These are phyloP conservation scores for Pseudococcus jackbeardsleyi DNA, from an alignment of 2,888 invertebrate genomes.

Conservation along the genomic window DNA sequence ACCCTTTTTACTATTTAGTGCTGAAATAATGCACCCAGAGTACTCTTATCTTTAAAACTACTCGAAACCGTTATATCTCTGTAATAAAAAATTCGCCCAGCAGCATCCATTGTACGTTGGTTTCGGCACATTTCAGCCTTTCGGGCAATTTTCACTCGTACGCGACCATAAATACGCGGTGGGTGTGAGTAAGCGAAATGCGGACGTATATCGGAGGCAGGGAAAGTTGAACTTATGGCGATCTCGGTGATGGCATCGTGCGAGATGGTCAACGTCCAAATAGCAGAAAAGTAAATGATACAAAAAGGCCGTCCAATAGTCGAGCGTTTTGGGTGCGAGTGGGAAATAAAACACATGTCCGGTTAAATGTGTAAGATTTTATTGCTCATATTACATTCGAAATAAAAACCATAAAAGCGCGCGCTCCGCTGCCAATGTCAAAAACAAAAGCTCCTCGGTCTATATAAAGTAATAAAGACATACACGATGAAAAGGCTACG, in stretches of 20 bases:
- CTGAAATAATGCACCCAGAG: not conserved
- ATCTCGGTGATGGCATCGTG: not conserved
- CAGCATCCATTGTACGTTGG: not conserved
- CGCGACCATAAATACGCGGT: not conserved
- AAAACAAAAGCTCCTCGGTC: slow-evolving; percentile 39
- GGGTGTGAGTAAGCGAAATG: not conserved
- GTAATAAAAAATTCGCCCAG: not conserved
- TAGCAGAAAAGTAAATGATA: slow-evolving; percentile 12
- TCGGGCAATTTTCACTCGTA: not conserved
- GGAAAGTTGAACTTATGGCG: not conserved
- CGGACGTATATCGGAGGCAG: not conserved
- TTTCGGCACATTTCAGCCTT: not conserved
- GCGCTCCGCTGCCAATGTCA: slow-evolving; percentile 27
- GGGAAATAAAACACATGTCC: slow-evolving; percentile 50
- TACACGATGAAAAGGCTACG: not conserved
- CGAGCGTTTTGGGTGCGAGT: slow-evolving; percentile 3
- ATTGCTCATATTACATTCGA: slow-evolving; percentile 50
- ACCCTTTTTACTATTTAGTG: not conserved
- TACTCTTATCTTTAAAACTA: not conserved
- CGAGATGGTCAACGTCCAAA: not conserved
- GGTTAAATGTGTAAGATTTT: slow-evolving; percentile 41
- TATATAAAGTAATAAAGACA: slow-evolving; percentile 15
- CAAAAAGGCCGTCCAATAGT: not conserved
- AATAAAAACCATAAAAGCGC: slow-evolving; percentile 44
- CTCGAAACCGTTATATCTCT: not conserved